Conservation (phyloP, 1,140 invertebrate species). For the Drosophila punjabiensis region DNA sequence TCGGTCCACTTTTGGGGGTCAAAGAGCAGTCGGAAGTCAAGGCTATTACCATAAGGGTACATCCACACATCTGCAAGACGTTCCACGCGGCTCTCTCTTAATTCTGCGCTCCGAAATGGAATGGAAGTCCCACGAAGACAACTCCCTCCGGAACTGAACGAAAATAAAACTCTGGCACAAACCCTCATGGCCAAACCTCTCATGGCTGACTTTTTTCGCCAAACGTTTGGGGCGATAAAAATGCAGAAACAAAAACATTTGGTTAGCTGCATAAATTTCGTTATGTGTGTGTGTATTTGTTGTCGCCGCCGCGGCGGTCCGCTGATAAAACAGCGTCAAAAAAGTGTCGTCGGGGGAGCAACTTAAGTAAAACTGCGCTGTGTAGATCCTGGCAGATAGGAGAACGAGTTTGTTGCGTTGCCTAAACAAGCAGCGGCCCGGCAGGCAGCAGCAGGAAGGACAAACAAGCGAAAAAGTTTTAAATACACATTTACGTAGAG, state of each 20-base stretch:
- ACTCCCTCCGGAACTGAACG: conserved; percentile 24
- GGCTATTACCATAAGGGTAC: conserved; percentile 40
- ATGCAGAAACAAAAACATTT: conserved; percentile 72
- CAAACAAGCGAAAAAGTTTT: conserved; percentile 48
- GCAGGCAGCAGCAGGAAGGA: conserved; percentile 12
- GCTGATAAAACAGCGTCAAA: conserved; percentile 72
- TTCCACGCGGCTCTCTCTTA: conserved; percentile 5
- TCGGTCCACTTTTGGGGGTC: conserved; percentile 53
- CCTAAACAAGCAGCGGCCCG: conserved; percentile 35
- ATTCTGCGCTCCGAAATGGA: conserved; percentile 18
- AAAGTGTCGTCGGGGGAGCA: conserved; percentile 79
- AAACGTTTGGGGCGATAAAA: conserved; percentile 71
- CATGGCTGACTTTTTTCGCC: conserved; percentile 11
- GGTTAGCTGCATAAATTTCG: conserved; percentile 80
- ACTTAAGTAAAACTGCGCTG: conserved; percentile 60
- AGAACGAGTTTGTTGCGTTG: conserved; percentile 30
- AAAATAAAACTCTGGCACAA: conserved; percentile 43
- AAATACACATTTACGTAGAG: conserved; percentile 49
- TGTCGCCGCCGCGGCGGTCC: conserved; percentile 38
- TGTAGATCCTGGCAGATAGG: conserved; percentile 28
- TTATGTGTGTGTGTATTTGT: conserved; percentile 21
- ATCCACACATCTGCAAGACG: conserved; percentile 14
- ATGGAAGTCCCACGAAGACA: conserved; percentile 21
- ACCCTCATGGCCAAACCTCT: conserved; percentile 5
- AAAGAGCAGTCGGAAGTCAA: conserved; percentile 45